These are phyloP conservation scores for Bombyx mori DNA, from an alignment of 1,140 invertebrate genomes.

Conservation along the genomic window ASM3026992v2 NC_085113.1:12864501-12865000, in stretches of 20 bases:
- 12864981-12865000: neutral
- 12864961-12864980: neutral
- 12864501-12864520: constrained; percentile 28
- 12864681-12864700: constrained; percentile 65
- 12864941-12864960: neutral
- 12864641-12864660: constrained; percentile 53
- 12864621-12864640: constrained; percentile 41
- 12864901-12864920: no score
- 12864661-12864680: constrained; percentile 60
- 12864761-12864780: constrained; percentile 50
- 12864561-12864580: constrained; percentile 58
- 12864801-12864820: constrained; percentile 24
- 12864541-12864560: constrained; percentile 71
- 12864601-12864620: constrained; percentile 66
- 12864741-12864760: constrained; percentile 54
- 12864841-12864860: no score
- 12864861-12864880: no score
- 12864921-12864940: no score
- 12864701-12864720: constrained; percentile 60
- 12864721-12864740: constrained; percentile 66
- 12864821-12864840: constrained; percentile 9
- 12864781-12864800: neutral
- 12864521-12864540: constrained; percentile 22
- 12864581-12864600: constrained; percentile 68
- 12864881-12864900: no score